A percentile compares a stretch with the other conserved stretches of the same genome.
Evolutionary conservation across 2,888 invertebrate species (phyloP).

Genomic region (Spodoptera exigua): DNA sequence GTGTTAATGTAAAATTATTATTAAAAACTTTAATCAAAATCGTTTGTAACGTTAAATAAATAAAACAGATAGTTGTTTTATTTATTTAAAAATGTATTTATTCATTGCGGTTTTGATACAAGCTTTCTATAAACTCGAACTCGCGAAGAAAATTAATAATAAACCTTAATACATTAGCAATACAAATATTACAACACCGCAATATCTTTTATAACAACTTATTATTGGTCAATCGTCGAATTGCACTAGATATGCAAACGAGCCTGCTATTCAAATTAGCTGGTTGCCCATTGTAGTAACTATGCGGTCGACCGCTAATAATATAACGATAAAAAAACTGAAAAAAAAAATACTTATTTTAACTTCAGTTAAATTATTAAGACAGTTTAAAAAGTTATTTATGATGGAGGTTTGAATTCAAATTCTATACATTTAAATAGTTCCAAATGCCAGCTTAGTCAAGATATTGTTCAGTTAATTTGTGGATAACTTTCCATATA

Average conservation of each 20-base stretch:
- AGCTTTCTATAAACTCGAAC: conserved; percentile 4
- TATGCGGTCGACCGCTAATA: conserved; percentile 57
- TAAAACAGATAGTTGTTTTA: no score
- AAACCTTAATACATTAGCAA: conserved; percentile 31
- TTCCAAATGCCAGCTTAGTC: no score
- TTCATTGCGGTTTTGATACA: not conserved
- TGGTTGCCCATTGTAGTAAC: conserved; percentile 47
- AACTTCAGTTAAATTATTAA: conserved; percentile 16
- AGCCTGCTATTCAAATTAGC: conserved; percentile 47
- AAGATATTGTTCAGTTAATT: no score
- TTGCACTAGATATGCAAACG: conserved; percentile 60
- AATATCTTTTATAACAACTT: conserved; percentile 37
- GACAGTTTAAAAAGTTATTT: conserved; percentile 17
- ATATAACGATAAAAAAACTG: conserved; percentile 36
- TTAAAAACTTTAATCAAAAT: no score
- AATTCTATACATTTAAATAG: no score
- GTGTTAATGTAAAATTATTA: no score
- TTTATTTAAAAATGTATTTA: no score
- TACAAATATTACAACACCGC: conserved; percentile 30
- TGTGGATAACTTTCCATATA: no score
- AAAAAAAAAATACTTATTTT: conserved; percentile 43
- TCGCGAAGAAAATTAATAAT: conserved; percentile 3
- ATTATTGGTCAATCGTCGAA: conserved; percentile 40
- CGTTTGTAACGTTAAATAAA: no score
- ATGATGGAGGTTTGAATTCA: no score